phyloP scores from a whole-genome alignment of 2,797 vertebrate species.

The Furcifer pardalis region DNA sequence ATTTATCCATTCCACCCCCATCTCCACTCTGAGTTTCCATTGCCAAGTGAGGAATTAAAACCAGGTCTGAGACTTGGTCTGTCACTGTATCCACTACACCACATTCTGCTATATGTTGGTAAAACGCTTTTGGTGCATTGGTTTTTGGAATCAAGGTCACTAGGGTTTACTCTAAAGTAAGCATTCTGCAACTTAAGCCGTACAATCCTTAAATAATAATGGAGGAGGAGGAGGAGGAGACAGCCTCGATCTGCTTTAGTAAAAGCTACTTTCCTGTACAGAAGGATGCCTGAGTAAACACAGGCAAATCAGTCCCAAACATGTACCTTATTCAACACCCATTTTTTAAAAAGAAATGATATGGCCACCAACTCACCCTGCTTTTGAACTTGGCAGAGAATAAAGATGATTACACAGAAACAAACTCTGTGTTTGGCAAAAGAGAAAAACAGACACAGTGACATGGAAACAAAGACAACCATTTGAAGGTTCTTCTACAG shows the following conservation, averaged over 20 bases:
- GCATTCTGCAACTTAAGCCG: neutral
- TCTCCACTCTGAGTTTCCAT: no score
- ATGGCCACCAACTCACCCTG: no score
- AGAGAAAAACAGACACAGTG: neutral
- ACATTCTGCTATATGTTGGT: neutral
- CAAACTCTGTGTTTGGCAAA: neutral
- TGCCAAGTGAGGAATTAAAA: no score
- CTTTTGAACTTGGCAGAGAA: neutral
- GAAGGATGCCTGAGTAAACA: neutral
- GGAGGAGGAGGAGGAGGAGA: no score
- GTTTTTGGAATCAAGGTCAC: neutral
- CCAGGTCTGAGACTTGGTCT: no score
- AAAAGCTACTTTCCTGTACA: neutral
- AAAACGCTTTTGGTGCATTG: neutral
- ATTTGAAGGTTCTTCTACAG: no score
- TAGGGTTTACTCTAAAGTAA: neutral
- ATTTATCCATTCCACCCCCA: no score
- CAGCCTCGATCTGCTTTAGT: neutral
- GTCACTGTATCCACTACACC: no score
- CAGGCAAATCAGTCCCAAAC: neutral
- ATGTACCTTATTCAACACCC: neutral
- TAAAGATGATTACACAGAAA: neutral
- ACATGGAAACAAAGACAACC: neutral
- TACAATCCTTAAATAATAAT: no score
- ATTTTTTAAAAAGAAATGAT: no score